phyloP scores from a whole-genome alignment of 92 coral and sea anemone species.

The Zoanthus sansibaricus region DNA sequence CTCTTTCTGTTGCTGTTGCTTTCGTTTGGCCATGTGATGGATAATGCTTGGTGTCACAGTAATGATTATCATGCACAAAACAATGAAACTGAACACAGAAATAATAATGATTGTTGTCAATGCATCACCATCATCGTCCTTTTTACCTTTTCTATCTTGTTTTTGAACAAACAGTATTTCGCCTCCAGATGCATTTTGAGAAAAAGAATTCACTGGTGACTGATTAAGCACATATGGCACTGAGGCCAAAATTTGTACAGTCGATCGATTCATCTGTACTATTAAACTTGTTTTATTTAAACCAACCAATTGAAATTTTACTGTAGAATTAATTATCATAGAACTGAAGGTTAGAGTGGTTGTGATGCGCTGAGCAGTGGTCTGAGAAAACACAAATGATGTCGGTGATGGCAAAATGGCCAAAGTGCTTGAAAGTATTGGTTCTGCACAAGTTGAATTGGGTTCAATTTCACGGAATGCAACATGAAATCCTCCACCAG shows the following conservation, averaged over 20 bases:
- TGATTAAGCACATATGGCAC: background rate
- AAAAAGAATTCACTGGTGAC: background rate
- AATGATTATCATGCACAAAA: conserved; percentile 76
- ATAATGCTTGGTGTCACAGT: conserved; percentile 74
- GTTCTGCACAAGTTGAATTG: conserved; percentile 59
- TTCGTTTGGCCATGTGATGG: conserved; percentile 70
- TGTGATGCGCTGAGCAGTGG: background rate
- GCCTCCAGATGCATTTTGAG: background rate
- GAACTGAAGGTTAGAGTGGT: conserved; percentile 27
- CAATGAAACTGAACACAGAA: conserved; percentile 76
- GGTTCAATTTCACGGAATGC: conserved; percentile 67
- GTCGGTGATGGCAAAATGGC: conserved; percentile 55
- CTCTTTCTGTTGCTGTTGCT: conserved; percentile 56
- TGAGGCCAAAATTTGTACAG: background rate
- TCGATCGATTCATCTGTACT: background rate
- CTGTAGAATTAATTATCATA: background rate
- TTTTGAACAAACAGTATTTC: conserved; percentile 11
- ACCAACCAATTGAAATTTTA: background rate
- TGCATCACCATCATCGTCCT: conserved; percentile 59
- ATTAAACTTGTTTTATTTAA: background rate
- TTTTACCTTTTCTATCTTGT: conserved; percentile 17
- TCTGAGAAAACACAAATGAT: background rate
- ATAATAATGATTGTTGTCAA: conserved; percentile 77
- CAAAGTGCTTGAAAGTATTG: conserved; percentile 48
- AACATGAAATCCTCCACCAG: conserved; percentile 73